Evolutionary conservation across 2,113 vertebrate genomes (phyloP).

Genomic region (Perccottus glenii): DNA sequence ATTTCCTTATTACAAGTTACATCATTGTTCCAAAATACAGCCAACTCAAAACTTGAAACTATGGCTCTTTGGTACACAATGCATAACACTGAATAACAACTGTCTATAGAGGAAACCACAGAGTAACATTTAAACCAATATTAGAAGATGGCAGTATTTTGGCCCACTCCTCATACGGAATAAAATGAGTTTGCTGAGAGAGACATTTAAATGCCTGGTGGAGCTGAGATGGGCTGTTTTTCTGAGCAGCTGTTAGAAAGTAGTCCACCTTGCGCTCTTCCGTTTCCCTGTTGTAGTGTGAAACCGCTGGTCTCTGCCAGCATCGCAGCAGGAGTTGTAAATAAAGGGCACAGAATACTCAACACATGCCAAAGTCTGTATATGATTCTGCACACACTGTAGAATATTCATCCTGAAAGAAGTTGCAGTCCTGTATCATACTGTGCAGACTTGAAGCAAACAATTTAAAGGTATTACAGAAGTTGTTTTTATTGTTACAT

Average conservation of each 20-base stretch:
- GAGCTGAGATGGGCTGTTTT: conserved; percentile 11
- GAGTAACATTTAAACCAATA: background rate
- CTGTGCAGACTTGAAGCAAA: background rate
- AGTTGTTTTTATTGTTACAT: too few relatives aligned
- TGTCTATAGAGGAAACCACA: too few relatives aligned
- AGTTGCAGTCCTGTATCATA: background rate
- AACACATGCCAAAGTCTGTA: conserved; percentile 3
- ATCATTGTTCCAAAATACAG: too few relatives aligned
- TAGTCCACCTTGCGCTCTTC: background rate
- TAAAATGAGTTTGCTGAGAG: conserved; percentile 4
- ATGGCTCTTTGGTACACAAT: too few relatives aligned
- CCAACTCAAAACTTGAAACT: too few relatives aligned
- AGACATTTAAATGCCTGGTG: conserved; percentile 25
- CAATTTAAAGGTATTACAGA: background rate
- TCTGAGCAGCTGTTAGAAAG: conserved; percentile 43
- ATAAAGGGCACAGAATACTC: conserved; percentile 8
- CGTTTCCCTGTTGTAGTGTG: conserved; percentile 3
- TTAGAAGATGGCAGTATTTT: background rate
- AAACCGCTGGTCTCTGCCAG: conserved; percentile 18
- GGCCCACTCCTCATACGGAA: background rate
- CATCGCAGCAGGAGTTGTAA: background rate
- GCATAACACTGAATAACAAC: background rate
- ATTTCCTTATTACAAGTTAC: too few relatives aligned
- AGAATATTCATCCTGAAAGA: background rate
- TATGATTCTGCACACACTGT: conserved; percentile 10